Evolutionary conservation across 2,888 invertebrate species (phyloP).

Genomic region (Ptilodon capucinus): DNA sequence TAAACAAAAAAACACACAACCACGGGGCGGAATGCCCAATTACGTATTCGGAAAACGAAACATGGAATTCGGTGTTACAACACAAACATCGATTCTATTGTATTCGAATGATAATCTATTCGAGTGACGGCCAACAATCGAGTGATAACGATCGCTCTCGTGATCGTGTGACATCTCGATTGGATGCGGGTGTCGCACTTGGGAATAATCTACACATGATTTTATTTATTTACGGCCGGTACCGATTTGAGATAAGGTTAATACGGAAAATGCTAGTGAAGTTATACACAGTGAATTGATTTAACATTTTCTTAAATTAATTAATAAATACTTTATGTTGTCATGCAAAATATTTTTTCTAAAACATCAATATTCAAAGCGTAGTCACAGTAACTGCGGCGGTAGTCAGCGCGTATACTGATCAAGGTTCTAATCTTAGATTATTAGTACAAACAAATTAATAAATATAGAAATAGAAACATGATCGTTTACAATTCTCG

Average conservation of each 20-base stretch:
- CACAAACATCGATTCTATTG: slow-evolving; percentile 42
- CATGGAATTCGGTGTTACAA: slow-evolving; percentile 26
- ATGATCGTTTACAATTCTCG: not conserved
- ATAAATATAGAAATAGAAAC: not conserved
- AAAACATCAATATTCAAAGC: too few species aligned
- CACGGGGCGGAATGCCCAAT: slow-evolving; percentile 34
- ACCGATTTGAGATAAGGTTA: slow-evolving; percentile 13
- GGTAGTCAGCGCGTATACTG: too few species aligned
- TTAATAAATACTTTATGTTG: too few species aligned
- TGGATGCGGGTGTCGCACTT: slow-evolving; percentile 57
- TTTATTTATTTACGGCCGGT: slow-evolving; percentile 23
- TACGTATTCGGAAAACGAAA: slow-evolving; percentile 37
- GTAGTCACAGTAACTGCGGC: too few species aligned
- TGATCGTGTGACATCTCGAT: slow-evolving; percentile 45
- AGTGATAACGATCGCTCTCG: slow-evolving; percentile 45
- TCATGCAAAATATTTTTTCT: too few species aligned
- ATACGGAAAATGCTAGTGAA: not conserved
- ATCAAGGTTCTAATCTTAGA: too few species aligned
- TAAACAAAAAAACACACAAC: slow-evolving; percentile 26
- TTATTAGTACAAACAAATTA: slow-evolving; percentile 16
- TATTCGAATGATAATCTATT: slow-evolving; percentile 46
- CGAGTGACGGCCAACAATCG: slow-evolving; percentile 37
- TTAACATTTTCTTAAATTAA: not conserved
- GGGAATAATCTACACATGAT: slow-evolving; percentile 28
- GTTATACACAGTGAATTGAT: slow-evolving; percentile 13